Evolutionary conservation across 2,888 invertebrate species (phyloP).

Genomic region (Teleiodes luculella): DNA sequence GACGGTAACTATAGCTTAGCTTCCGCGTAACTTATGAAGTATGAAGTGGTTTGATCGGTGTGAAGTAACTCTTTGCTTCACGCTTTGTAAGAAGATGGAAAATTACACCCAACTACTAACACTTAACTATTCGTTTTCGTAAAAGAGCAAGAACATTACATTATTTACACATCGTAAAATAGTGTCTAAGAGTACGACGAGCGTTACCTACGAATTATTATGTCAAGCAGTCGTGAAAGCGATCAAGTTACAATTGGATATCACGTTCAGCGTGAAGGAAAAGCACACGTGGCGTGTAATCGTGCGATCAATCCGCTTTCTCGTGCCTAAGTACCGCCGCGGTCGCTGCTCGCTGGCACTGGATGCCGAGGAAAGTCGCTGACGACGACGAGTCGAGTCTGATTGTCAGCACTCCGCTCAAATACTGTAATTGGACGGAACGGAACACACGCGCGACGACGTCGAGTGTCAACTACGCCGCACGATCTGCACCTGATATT

Average conservation of each 20-base stretch:
- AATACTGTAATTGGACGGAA: conserved; percentile 37
- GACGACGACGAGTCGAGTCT: conserved; percentile 20
- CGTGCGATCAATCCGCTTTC: conserved; percentile 57
- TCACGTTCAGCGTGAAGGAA: conserved; percentile 43
- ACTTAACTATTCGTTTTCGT: no score
- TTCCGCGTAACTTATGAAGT: conserved; percentile 9
- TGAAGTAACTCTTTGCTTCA: background rate
- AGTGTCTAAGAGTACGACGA: background rate
- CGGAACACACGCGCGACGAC: conserved; percentile 26
- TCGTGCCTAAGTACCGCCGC: conserved; percentile 28
- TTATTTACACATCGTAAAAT: conserved; percentile 1
- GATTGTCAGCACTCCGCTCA: conserved; percentile 40
- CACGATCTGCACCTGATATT: conserved; percentile 22
- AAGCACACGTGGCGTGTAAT: conserved; percentile 48
- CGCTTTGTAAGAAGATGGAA: no score
- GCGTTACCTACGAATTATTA: conserved; percentile 16
- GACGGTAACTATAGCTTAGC: background rate
- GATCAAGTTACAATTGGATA: conserved; percentile 58
- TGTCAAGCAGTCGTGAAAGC: conserved; percentile 44
- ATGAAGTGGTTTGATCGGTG: conserved; percentile 1
- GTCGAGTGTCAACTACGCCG: conserved; percentile 9
- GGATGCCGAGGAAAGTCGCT: conserved; percentile 39
- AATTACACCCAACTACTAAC: no score
- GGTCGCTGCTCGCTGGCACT: conserved; percentile 8
- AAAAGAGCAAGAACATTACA: no score